Conservation (phyloP, 2,113 vertebrate species). For the Gallinago jamesoni region DNA sequence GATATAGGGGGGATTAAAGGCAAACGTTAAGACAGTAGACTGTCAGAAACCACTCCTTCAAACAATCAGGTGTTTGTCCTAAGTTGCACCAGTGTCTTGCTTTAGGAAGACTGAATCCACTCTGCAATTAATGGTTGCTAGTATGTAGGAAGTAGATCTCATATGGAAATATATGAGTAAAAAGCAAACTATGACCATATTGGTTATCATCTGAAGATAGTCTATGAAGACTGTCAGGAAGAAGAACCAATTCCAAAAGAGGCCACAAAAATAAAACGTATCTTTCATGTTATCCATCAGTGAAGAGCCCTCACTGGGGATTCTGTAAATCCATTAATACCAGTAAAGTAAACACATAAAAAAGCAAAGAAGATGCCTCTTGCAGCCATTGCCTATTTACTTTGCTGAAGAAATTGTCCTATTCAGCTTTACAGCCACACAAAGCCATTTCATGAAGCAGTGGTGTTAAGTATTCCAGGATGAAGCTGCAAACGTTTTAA, state of each 20-base stretch:
- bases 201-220: background rate
- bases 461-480: background rate
- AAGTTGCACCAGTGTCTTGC: background rate
- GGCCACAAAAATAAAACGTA: rapidly evolving
- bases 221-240: background rate
- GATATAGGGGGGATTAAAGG: background rate
- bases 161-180: background rate
- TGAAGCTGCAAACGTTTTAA: background rate
- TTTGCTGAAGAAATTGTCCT: background rate
- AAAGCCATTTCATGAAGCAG: background rate
- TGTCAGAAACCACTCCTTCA: background rate
- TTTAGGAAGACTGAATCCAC: background rate
- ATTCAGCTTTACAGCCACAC: background rate
- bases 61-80: background rate
- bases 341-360: background rate
- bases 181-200: background rate
- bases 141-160: background rate
- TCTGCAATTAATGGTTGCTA: background rate
- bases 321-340: background rate
- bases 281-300: background rate
- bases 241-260: background rate
- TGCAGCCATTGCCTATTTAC: background rate
- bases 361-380: background rate
- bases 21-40: background rate
- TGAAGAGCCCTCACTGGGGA: background rate